Evolutionary conservation across 2,888 invertebrate species (phyloP).

Genomic region (Philopedon plagiatum): DNA sequence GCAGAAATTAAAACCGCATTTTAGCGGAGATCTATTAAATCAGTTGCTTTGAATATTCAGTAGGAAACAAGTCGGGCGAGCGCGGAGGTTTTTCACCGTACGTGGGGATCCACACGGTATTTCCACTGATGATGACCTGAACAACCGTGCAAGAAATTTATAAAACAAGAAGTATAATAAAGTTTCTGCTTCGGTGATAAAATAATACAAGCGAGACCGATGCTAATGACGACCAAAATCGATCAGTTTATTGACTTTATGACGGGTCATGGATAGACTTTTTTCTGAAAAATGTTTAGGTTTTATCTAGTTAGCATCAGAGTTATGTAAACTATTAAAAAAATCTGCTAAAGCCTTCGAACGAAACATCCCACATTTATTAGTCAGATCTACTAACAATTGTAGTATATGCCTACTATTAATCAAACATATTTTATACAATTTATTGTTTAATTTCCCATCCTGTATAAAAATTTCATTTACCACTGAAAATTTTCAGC

Average conservation of each 20-base stretch:
- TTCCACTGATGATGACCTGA: constrained; percentile 22
- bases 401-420: too few relatives aligned
- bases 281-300: too few relatives aligned
- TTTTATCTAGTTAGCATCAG: background rate
- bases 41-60: background rate
- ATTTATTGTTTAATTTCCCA: too few relatives aligned
- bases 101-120: constrained; percentile 27
- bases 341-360: too few relatives aligned
- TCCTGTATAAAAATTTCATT: too few relatives aligned
- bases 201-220: background rate
- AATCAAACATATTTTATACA: too few relatives aligned
- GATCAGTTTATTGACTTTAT: constrained; percentile 7
- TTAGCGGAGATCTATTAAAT: background rate
- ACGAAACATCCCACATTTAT: too few relatives aligned
- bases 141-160: constrained; percentile 21
- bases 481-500: too few relatives aligned
- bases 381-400: too few relatives aligned
- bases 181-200: constrained; percentile 27
- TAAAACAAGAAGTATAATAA: background rate
- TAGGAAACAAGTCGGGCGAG: background rate
- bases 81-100: constrained; percentile 29
- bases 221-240: constrained; percentile 1
- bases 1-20: background rate
- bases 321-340: too few relatives aligned
- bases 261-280: too few relatives aligned